phyloP scores from a whole-genome alignment of 2,888 invertebrate genomes.

The Leptinotarsa juncta region DNA sequence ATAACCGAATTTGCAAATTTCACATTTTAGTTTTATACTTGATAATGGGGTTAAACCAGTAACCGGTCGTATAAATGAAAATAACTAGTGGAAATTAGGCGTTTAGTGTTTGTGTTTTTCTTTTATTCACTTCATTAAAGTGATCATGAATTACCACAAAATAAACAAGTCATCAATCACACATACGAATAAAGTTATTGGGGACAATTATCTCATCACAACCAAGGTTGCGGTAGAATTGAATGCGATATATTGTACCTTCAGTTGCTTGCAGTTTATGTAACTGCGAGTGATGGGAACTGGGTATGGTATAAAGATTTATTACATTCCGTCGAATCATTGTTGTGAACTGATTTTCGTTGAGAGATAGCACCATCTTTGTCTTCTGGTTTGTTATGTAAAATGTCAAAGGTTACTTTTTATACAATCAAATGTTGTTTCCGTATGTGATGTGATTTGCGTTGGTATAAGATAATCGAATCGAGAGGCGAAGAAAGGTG shows the following conservation, averaged over 20 bases:
- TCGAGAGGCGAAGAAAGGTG: not conserved
- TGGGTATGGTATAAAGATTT: conserved; percentile 9
- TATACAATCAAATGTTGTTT: not conserved
- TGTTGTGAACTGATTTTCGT: conserved; percentile 3
- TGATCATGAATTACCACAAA: no score
- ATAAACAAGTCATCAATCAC: no score
- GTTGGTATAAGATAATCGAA: not conserved
- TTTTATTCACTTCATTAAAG: no score
- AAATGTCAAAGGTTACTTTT: conserved; percentile 5
- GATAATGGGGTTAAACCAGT: no score
- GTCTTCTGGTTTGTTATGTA: conserved; percentile 2
- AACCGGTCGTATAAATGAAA: no score
- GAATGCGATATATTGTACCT: conserved; percentile 4
- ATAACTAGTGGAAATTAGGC: no score
- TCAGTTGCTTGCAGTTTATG: conserved; percentile 9
- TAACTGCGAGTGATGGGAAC: conserved; percentile 7
- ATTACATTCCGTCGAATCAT: not conserved
- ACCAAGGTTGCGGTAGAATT: not conserved
- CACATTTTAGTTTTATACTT: no score
- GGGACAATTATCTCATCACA: not conserved
- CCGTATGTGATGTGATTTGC: not conserved
- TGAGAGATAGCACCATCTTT: conserved; percentile 1
- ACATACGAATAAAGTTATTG: not conserved
- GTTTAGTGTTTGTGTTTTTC: no score
- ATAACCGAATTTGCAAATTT: no score